Base-by-base conservation (phyloP, 2,113 vertebrate species). In the Solenodon paradoxus region DNA sequence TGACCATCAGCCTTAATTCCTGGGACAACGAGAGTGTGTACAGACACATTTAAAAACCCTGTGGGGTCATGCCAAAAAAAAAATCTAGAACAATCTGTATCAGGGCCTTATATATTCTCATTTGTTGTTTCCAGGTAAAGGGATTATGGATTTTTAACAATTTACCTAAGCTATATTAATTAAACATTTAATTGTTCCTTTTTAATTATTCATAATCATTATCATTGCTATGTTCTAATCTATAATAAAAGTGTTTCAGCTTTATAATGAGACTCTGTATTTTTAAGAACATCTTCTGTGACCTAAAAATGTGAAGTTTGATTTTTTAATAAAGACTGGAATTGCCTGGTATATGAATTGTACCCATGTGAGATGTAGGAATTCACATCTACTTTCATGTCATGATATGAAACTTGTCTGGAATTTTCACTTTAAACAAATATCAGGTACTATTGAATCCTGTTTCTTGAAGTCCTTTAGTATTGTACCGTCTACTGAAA, bases 261-360 rank as follows among this genome's bases (percentile, higher is more conserved):
- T 93, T 59, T 91, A 24, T 42, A 81, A 51, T 53, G 74, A 86
- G 55, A 82, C 82, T 89, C n/a, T 66, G 75, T 57, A 55, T 49
- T 71, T 78, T 30, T 1, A 88, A 77, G 75, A 57, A 5, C 66
- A 24, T 71, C 32, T 88, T 75, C 61, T 53, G 30, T 77, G 82
- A 55, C 45, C 92, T 93, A 85, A 69, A 74, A 74, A 47, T 45
- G 4, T 61, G 53, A 49, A 68, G 11, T 80, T 83, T 6, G 30
- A 15, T 55, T 87, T n/a, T 95, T 91, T 87, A 79, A 51, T 72
- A 57, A 94, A 81, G 85, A 55, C 30, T 87, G 47, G 38, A 77
- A 74, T 95, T 87, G 30, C 45, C 64, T 78, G 28, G 47, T 83
- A 3, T 77, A 15, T 51, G 28, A 63, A 77, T 74, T 75, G 9